phyloP scores from a whole-genome alignment of 2,113 vertebrate genomes.

The Scytalopus superciliaris region DNA sequence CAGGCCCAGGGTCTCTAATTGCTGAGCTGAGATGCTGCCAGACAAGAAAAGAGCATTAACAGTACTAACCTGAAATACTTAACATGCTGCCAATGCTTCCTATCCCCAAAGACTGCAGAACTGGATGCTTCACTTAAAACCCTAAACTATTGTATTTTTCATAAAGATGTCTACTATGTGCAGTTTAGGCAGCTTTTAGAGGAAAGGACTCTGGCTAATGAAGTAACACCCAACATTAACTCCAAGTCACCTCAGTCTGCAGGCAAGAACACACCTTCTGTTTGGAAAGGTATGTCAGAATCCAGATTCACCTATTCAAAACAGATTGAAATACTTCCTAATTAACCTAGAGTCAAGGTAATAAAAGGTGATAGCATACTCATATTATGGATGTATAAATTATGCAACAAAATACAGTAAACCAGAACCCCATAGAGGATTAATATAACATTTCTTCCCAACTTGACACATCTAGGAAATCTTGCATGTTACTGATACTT shows the following conservation, averaged over 20 bases:
- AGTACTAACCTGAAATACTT: neutral
- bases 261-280: neutral
- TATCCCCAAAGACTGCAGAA: neutral
- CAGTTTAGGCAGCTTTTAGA: neutral
- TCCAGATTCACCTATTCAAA: neutral
- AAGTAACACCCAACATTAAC: neutral
- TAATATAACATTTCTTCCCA: neutral
- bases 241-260: neutral
- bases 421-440: neutral
- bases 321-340: neutral
- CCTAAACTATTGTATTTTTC: neutral
- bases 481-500: neutral
- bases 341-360: neutral
- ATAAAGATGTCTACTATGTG: neutral
- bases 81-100: neutral
- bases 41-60: neutral
- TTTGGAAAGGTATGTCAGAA: neutral
- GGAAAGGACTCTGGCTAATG: neutral
- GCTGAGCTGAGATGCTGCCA: neutral
- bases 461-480: neutral
- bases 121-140: neutral
- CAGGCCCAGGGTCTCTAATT: neutral
- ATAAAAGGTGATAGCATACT: neutral
- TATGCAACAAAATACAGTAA: neutral
- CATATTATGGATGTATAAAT: neutral